Evolutionary conservation across 2,797 vertebrate genomes (phyloP), one percentile per base, ranked within the genome.

Genomic region (Mormyrus proboscirostris): DNA sequence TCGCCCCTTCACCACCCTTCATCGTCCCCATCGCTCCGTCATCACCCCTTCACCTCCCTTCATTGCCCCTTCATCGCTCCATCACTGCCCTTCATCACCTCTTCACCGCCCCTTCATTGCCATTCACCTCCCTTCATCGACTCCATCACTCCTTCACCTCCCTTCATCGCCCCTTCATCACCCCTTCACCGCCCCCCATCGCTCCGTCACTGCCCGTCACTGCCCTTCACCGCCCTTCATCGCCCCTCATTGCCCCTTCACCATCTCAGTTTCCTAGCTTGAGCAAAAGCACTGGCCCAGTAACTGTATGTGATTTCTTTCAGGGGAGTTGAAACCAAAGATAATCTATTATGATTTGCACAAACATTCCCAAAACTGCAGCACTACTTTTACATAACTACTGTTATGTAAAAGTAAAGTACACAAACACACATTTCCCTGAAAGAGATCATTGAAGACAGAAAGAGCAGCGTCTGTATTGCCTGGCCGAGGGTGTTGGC

Each of bases 381-480:
- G 73, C 38, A 44, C 44, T 79, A 79, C 38, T 44, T 6, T 79
- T 7, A 79, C 44, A 16, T 44, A 79, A 79, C 29, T 33, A 79
- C 38, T 44, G 5, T 79, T 7, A 79, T 79, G 38, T 44, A 79
- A 79, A 79, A 79, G 38, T 5, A 6, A 79, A 44, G 6, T 19
- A 44, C 73, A n/a, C 16, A 44, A 79, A 41, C 73, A 79, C 73
- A 41, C 29, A 5, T 76, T 76, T 76, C 12, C 4, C 38, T 44
- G 38, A 79, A 79, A 79, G 73, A 79, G 73, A 79, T 79, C 73
- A 79, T 79, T 79, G 73, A 76, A 41, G 69, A 38, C 25, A 29
- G 69, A 41, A 33, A 41, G 33, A 79, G 73, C 38, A 44, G 38
- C 0, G 38, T 79, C 38, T 79, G 73, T 16, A 7, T 6, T 44